Evolutionary conservation across 2,113 vertebrate genomes (phyloP).

Genomic region (Lepisosteus oculatus): DNA sequence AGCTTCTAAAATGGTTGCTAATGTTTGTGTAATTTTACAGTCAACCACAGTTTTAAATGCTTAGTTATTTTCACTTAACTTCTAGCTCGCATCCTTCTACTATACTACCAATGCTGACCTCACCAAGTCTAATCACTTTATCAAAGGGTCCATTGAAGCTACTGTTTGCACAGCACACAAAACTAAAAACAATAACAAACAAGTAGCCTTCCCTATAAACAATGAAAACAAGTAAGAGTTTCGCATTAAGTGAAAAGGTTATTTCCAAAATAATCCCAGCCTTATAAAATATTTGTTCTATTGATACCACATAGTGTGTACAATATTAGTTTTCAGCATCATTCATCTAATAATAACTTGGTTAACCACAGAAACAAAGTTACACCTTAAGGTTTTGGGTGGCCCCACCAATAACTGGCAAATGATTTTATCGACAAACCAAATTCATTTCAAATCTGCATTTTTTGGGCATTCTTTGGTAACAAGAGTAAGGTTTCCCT

Average conservation of each 20-base stretch:
- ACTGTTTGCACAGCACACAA: slow-evolving; percentile 52
- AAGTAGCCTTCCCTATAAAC: slow-evolving; percentile 21
- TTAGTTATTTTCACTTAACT: slow-evolving; percentile 66
- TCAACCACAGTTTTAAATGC: slow-evolving; percentile 53
- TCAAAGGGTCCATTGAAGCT: slow-evolving; percentile 45
- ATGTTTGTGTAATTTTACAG: slow-evolving; percentile 57
- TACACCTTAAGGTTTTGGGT: slow-evolving; percentile 40
- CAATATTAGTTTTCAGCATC: slow-evolving; percentile 37
- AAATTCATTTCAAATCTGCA: slow-evolving; percentile 34
- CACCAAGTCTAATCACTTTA: slow-evolving; percentile 57
- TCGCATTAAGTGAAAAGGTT: slow-evolving; percentile 6
- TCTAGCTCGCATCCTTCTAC: slow-evolving; percentile 63
- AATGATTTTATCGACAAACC: slow-evolving; percentile 36
- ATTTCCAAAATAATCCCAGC: slow-evolving; percentile 32
- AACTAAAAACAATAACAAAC: slow-evolving; percentile 49
- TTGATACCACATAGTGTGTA: slow-evolving; percentile 28
- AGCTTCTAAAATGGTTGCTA: slow-evolving; percentile 49
- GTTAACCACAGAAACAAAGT: slow-evolving; percentile 39
- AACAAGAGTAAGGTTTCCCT: slow-evolving; percentile 30
- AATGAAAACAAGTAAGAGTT: slow-evolving; percentile 21
- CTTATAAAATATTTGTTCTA: slow-evolving; percentile 27
- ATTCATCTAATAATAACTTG: slow-evolving; percentile 45
- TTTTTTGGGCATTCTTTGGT: slow-evolving; percentile 31
- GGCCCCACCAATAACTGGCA: slow-evolving; percentile 39
- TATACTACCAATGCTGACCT: slow-evolving; percentile 54